Evolutionary conservation across 1,140 invertebrate genomes (phyloP).

Genomic region (Formica exsecta): DNA sequence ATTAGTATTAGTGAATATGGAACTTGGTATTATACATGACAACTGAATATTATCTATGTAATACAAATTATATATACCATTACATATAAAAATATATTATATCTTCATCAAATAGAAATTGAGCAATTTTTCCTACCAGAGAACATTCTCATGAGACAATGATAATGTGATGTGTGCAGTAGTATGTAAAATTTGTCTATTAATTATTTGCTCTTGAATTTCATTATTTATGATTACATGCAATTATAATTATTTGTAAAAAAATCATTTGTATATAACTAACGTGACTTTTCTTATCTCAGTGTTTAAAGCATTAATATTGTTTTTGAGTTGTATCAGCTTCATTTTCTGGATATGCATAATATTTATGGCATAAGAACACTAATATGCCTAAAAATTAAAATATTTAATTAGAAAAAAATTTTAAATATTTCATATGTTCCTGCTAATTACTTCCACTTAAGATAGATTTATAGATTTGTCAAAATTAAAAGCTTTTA

Average conservation of each 20-base stretch:
- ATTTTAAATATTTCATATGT: not conserved
- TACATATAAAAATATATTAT: no score
- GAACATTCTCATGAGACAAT: no score
- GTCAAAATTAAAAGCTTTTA: not conserved
- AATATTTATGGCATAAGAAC: not conserved
- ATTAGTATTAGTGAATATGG: not conserved
- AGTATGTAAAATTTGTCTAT: no score
- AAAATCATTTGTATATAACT: no score
- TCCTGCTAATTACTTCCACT: not conserved
- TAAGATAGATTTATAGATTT: not conserved
- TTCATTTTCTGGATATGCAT: not conserved
- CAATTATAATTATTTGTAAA: not conserved
- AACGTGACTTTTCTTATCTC: not conserved
- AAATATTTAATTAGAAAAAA: slow-evolving; percentile 20
- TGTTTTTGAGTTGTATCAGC: not conserved
- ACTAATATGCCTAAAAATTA: not conserved
- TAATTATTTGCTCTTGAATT: not conserved
- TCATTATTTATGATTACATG: not conserved
- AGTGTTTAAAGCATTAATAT: not conserved
- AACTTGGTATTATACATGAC: not conserved
- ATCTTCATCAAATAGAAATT: no score
- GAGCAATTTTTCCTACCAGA: no score
- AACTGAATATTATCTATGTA: no score
- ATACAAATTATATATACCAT: no score
- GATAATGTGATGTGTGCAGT: no score